phyloP scores from a whole-genome alignment of 2,113 vertebrate genomes.

The Sceloporus tristichus region DNA sequence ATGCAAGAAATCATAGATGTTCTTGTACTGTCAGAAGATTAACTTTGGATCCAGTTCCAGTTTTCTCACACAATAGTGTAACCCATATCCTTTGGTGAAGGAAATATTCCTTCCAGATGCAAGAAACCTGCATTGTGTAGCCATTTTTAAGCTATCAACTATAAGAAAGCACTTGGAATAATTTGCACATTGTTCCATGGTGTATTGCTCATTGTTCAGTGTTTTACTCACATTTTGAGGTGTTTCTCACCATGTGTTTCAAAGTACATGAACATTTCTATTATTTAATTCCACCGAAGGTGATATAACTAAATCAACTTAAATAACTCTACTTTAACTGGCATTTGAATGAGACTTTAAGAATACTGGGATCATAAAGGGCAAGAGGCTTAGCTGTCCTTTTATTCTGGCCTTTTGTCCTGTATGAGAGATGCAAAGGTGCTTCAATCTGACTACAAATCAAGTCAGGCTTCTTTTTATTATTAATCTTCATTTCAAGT shows the following conservation, averaged over 20 bases:
- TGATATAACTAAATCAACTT: neutral
- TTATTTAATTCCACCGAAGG: neutral
- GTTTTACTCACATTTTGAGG: neutral
- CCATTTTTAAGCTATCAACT: too few relatives aligned
- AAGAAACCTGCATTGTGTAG: too few relatives aligned
- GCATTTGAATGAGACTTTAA: neutral
- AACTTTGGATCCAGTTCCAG: too few relatives aligned
- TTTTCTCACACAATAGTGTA: too few relatives aligned
- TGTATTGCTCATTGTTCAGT: neutral
- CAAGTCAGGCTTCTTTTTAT: neutral
- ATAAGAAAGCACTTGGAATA: too few relatives aligned
- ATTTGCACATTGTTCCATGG: neutral
- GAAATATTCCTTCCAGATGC: too few relatives aligned
- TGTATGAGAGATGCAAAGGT: neutral
- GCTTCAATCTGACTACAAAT: neutral
- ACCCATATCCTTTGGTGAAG: too few relatives aligned
- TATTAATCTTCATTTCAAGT: conserved; percentile 13
- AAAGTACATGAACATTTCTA: neutral
- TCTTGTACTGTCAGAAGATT: too few relatives aligned
- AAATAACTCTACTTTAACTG: conserved; percentile 5
- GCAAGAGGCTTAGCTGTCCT: neutral
- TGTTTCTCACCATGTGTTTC: neutral
- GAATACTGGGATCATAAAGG: neutral
- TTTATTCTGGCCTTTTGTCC: neutral
- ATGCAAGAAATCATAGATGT: too few relatives aligned